Evolutionary conservation across 1,140 invertebrate genomes (phyloP).

Genomic region (Pachypsylla venusta): DNA sequence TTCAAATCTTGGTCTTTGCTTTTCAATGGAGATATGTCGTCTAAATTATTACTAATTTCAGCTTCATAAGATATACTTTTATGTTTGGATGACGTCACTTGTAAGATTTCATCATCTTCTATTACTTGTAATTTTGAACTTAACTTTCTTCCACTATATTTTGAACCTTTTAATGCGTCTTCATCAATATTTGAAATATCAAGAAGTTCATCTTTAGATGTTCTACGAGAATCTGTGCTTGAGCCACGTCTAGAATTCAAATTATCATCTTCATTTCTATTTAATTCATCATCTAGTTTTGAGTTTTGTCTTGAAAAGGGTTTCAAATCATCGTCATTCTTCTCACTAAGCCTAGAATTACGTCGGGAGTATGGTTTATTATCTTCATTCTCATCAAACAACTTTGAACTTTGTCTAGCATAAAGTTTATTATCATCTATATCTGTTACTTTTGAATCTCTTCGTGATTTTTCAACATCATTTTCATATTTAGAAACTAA

Average conservation of each 20-base stretch:
- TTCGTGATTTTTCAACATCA: background rate
- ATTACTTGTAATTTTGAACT: background rate
- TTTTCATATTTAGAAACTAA: background rate
- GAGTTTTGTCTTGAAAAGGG: background rate
- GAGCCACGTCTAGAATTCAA: slow-evolving; percentile 21
- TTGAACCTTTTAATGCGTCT: background rate
- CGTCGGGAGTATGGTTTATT: slow-evolving; percentile 5
- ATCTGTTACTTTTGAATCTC: background rate
- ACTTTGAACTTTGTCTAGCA: background rate
- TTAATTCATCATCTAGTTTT: slow-evolving; percentile 2
- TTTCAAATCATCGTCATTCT: background rate
- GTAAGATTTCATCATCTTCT: background rate
- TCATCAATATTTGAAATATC: background rate
- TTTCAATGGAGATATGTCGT: too few relatives aligned
- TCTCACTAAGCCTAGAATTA: background rate
- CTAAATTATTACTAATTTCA: background rate
- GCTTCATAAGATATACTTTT: background rate
- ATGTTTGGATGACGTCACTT: background rate
- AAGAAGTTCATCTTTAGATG: slow-evolving; percentile 14
- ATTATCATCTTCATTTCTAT: background rate
- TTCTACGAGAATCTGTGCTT: background rate
- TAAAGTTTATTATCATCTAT: background rate
- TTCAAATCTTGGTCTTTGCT: too few relatives aligned
- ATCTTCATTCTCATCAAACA: slow-evolving; percentile 6
- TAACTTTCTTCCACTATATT: background rate